Base-by-base conservation (phyloP, 2,888 invertebrate species). In the Cephus pulcher region DNA sequence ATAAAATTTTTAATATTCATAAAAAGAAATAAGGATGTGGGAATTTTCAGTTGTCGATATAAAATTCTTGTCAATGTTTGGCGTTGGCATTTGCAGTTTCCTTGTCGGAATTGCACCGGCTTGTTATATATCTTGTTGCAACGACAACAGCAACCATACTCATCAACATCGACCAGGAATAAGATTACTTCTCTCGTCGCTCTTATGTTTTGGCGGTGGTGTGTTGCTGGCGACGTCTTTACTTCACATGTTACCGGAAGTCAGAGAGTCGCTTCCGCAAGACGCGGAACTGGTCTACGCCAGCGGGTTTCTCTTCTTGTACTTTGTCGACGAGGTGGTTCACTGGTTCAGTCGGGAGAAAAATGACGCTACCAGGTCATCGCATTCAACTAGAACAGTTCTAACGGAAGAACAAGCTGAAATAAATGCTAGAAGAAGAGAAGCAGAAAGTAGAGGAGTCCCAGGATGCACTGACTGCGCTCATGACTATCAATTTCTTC, bases 221-320 rank as follows among this genome's bases (percentile, higher is more conserved):
- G 95, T 97, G 34, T 93, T 97, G 6, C 91, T 97, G 6, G 95
- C 96, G 0, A 97, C 97, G 0, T 94, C 96, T 0, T 84, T 96
- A 56, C 93, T 96, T 32, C 97, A 97, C 91, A 96, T 97, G 93
- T 91, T 97, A 6, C 96, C 96, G n/a, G 97, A 97, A 93, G 95
- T 95, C 23, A 93, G 95, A 76, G 93, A 94, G 80, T 92, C 92
- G 79, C 89, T 95, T 74, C 93, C 93, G 1, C 89, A 93, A 69
- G 93, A 94, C 83, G 93, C 95, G 0, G 96, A 96, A 88, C 88
- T 96, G 1, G 91, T 94, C 35, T 92, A 96, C 75, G 95, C 95
- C 80, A 88, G 92, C 4, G 96, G 96, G 0, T 96, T 96, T 88
- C 95, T 96, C 79, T 84, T 95, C 0, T 94, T 96, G 0, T 96